Base-by-base conservation (phyloP, 2,888 invertebrate genomes). In the Himalopsyche kuldschensis region DNA sequence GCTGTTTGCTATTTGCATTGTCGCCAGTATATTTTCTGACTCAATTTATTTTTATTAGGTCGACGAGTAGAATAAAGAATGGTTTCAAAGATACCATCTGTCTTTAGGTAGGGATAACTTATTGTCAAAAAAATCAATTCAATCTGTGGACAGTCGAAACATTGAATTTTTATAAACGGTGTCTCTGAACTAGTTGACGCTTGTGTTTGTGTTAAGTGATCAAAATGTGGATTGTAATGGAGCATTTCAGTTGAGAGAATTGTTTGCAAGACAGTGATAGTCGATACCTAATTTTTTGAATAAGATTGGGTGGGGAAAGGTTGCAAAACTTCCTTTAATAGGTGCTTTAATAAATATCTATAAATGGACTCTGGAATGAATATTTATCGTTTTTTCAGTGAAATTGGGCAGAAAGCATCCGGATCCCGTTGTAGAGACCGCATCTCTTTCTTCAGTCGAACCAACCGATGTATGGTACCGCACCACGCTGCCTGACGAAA, bases 351-450 rank as follows among this genome's bases (percentile, higher is more conserved):
- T 27, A 17, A 17, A 63, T 63, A 35, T 8, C 15, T 11, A 5
- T 27, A 27, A 27, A 63, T 27, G 5, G 15, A 63, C 15, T 24
- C n/a, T n/a, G n/a, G 10, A 63, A 24, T n/a, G n/a, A 69, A 69
- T 27, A 17, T 20, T n/a, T 20, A 15, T 69, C 10, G 41, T 15
- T 11, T 79, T 48, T 89, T 17, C 90, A 97, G 96, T 98, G 87
- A 97, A 97, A 90, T 91, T 98, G 80, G 99, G 99, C 15, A 95
- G 95, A 87, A 97, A 97, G 88, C 99, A 99, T 93, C 99, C 99
- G 0, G 99, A 99, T 91, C 96, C 98, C 0, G 99, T 99, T 6
- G 99, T 99, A 10, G 99, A 99, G 90, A 99, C 99, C 0, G 98
- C 98, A 10, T 99, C 99, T 0, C 92, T 99, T 75, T 97, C 98